Percentiles rank a stretch among this genome's conserved stretches.
phyloP scores from a whole-genome alignment of 2,888 invertebrate species.

The Polylopha cassiicola region DNA sequence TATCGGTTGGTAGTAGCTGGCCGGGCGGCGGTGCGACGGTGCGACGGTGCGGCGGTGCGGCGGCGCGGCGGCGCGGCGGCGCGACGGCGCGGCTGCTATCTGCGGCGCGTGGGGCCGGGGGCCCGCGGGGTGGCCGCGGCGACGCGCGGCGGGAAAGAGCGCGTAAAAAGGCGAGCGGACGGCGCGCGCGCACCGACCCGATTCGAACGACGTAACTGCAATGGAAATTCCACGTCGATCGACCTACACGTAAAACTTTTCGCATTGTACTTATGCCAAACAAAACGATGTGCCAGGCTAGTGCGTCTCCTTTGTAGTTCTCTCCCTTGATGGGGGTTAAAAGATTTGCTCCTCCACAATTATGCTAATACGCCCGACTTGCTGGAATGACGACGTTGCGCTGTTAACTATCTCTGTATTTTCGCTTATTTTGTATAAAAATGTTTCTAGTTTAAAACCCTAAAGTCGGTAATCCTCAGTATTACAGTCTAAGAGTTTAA shows the following conservation, averaged over 20 bases:
- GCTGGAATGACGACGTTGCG: too few species aligned
- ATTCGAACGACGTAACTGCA: slow-evolving; percentile 16
- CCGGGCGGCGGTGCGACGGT: slow-evolving; percentile 63
- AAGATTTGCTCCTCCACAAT: neutral
- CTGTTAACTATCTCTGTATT: too few species aligned
- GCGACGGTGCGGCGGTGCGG: slow-evolving; percentile 44
- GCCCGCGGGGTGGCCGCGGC: slow-evolving; percentile 69
- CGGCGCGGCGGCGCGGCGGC: slow-evolving; percentile 48
- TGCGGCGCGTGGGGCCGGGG: slow-evolving; percentile 65
- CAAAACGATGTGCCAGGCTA: slow-evolving; percentile 9
- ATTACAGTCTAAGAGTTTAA: too few species aligned
- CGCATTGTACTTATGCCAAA: slow-evolving; percentile 3
- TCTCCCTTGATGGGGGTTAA: neutral
- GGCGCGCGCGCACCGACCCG: slow-evolving; percentile 53
- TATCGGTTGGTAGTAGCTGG: slow-evolving; percentile 45
- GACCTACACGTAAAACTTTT: slow-evolving; percentile 7
- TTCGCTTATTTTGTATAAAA: too few species aligned
- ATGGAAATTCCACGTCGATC: slow-evolving; percentile 17
- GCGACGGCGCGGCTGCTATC: slow-evolving; percentile 60
- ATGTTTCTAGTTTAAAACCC: too few species aligned
- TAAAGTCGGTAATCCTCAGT: too few species aligned
- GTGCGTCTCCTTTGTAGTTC: slow-evolving; percentile 7
- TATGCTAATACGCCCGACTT: slow-evolving; percentile 1
- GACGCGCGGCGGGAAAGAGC: slow-evolving; percentile 62
- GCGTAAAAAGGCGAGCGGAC: slow-evolving; percentile 73